Percentiles rank a stretch among this genome's conserved stretches.
Evolutionary conservation across 2,113 vertebrate genomes (phyloP).

Genomic region (Gracilinanus agilis): DNA sequence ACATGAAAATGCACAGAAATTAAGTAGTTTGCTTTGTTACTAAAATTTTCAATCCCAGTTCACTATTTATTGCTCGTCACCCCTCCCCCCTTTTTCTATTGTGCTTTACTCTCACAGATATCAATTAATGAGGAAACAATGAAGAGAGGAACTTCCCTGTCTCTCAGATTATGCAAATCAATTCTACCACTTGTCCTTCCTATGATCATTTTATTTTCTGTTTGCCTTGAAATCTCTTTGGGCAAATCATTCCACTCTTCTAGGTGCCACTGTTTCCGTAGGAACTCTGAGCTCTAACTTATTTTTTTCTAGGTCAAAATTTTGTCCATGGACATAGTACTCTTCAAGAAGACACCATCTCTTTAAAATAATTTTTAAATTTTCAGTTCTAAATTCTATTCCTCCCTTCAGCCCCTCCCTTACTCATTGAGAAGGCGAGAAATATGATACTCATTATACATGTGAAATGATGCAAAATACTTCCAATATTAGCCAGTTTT

Average conservation of each 20-base stretch:
- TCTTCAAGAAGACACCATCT: background rate
- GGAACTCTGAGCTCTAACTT: background rate
- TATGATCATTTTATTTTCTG: background rate
- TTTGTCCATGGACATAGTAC: background rate
- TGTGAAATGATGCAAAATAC: background rate
- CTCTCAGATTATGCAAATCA: background rate
- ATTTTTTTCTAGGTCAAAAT: background rate
- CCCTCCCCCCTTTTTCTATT: background rate
- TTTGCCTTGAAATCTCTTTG: background rate
- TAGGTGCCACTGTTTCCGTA: background rate
- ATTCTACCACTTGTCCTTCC: background rate
- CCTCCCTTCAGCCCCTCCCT: background rate
- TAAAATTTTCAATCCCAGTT: background rate
- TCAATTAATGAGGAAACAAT: background rate
- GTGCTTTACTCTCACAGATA: background rate
- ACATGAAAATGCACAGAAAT: background rate
- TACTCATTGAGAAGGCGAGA: too few relatives aligned
- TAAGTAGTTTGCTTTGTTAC: background rate
- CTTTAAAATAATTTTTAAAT: background rate
- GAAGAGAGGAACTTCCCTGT: background rate
- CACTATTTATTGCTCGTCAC: background rate
- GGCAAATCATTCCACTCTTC: background rate
- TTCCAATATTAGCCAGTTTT: background rate
- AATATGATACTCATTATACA: background rate
- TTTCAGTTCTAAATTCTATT: background rate